Evolutionary conservation across 2,888 invertebrate genomes (phyloP).

Genomic region (Sepioteuthis lessoniana): DNA sequence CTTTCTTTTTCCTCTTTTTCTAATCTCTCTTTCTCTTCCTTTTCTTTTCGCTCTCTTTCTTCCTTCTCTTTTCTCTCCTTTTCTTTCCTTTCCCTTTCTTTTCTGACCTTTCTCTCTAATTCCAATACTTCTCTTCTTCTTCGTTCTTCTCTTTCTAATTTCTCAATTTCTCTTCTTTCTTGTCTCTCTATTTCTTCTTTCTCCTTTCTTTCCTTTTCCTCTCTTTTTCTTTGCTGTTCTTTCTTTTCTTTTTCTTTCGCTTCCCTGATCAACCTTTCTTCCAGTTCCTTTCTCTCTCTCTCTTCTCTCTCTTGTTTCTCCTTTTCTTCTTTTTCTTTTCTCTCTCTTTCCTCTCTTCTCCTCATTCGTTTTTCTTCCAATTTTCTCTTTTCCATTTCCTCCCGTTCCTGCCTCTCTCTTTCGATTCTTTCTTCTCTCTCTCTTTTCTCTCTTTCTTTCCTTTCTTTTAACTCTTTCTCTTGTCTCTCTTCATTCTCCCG

Average conservation of each 20-base stretch:
- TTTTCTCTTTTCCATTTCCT: background rate
- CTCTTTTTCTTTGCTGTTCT: background rate
- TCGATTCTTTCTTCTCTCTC: background rate
- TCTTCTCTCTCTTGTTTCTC: background rate
- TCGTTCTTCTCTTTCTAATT: background rate
- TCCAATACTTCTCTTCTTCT: background rate
- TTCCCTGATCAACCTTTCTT: background rate
- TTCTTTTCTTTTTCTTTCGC: background rate
- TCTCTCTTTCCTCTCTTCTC: background rate
- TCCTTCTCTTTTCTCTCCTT: background rate
- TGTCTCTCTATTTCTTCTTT: background rate
- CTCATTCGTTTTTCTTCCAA: background rate
- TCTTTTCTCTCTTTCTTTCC: background rate
- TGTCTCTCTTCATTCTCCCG: background rate
- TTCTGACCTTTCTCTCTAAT: background rate
- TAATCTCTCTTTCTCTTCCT: background rate
- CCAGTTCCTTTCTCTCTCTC: background rate
- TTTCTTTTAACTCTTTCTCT: conserved; percentile 33
- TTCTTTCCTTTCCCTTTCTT: conserved; percentile 9
- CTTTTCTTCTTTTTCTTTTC: background rate
- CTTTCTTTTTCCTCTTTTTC: background rate
- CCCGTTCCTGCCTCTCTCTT: background rate
- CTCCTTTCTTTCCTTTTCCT: background rate
- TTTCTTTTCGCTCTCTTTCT: background rate
- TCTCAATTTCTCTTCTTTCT: background rate